Evolutionary conservation across 2,888 invertebrate genomes (phyloP), one percentile per base, ranked within the genome.

Genomic region (Parasteatoda lunata): DNA sequence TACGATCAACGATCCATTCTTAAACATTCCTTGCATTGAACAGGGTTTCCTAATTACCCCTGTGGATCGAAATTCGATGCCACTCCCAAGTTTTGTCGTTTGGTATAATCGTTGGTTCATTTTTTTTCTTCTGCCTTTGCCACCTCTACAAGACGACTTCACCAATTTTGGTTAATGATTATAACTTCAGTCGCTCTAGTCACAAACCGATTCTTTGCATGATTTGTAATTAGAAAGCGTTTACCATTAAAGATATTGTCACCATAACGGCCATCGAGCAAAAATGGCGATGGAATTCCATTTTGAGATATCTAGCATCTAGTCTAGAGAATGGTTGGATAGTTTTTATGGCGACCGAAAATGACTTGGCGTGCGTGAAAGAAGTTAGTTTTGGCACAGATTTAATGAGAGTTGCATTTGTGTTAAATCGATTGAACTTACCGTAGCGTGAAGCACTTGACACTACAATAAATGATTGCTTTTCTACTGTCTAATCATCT

Each of bases 61-160:
- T 51, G 30, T 49, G 66, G 77, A 77, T 77, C 77, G 77, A 77
- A 77, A 68, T 51, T 66, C 77, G 66, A 77, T 77, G 77, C 66
- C 68, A 48, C 70, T 70, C 70, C 68, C 51, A n/a, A 15, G 68
- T 45, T 66, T 66, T 76, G 76, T 70, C 70, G 5, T 45, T 66
- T 51, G 52, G 15, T 68, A 64, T 77, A 68, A 77, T 77, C 68
- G 68, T 51, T 77, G 30, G 30, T 73, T 77, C 77, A 9, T 59
- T 68, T 77, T 77, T 77, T 11, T 52, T 52, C 51, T 54, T 66
- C 52, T 49, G 13, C 68, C 47, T 45, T 66, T 51, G 70, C 70
- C 47, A 49, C 76, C 30, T 30, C 30, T 30, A 2, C 30, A 1
- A 30, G 30, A 30, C 30, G 30, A 30, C 30, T 30, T 30, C 30